phyloP scores from a whole-genome alignment of 2,888 invertebrate species.

The Nasonia oneida region DNA sequence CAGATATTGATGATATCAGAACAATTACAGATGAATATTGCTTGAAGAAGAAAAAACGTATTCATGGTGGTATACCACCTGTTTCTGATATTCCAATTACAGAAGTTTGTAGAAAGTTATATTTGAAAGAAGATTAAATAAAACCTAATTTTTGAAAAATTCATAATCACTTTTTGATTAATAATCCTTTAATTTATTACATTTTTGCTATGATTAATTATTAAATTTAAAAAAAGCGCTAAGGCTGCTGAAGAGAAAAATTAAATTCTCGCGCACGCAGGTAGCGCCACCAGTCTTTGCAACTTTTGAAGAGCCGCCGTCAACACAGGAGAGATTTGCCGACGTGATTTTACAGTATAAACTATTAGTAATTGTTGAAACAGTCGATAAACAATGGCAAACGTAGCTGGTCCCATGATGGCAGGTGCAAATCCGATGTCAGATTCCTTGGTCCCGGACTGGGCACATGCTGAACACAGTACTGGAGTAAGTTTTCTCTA shows the following conservation, averaged over 20 bases:
- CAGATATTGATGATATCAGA: conserved; percentile 83
- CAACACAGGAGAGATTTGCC: conserved; percentile 36
- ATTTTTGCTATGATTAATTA: not conserved
- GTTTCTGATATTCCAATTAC: conserved; percentile 86
- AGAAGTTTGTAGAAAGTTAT: conserved; percentile 84
- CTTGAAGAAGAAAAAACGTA: conserved; percentile 72
- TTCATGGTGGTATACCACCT: conserved; percentile 80
- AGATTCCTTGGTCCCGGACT: conserved; percentile 79
- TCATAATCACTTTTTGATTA: not conserved
- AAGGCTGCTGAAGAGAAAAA: not conserved
- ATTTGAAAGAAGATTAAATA: conserved; percentile 72
- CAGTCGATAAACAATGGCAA: conserved; percentile 51
- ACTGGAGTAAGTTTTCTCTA: conserved; percentile 85
- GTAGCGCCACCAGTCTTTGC: conserved; percentile 29
- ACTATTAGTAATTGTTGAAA: conserved; percentile 18
- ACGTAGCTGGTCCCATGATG: conserved; percentile 38
- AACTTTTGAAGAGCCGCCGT: conserved; percentile 27
- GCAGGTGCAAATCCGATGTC: conserved; percentile 52
- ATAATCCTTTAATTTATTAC: not conserved
- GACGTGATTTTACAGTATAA: conserved; percentile 39
- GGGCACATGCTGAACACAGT: conserved; percentile 88
- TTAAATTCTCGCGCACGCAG: not conserved
- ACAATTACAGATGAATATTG: conserved; percentile 84
- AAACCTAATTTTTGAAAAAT: conserved; percentile 34
- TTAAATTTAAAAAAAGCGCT: not conserved